Conservation (phyloP, 1,140 invertebrate genomes). For the Drosophila quadrilineata region DNA sequence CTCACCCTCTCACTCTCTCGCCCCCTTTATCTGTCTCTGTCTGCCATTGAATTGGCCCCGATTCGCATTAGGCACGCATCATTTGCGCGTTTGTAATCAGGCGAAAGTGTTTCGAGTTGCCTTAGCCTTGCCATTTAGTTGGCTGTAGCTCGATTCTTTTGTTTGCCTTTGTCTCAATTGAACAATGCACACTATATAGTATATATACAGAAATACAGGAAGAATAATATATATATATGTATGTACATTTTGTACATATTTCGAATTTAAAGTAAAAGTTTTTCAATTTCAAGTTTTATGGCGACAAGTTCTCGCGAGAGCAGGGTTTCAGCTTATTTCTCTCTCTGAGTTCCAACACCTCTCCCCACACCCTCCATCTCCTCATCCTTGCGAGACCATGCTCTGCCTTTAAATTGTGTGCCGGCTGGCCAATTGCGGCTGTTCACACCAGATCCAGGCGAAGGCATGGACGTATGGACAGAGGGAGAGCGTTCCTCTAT, state of each 20-base stretch:
- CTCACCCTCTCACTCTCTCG: constrained; percentile 1
- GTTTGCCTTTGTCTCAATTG: constrained; percentile 55
- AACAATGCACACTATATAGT: constrained; percentile 21
- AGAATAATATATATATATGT: constrained; percentile 11
- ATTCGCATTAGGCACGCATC: constrained; percentile 75
- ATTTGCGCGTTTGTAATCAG: constrained; percentile 78
- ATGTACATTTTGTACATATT: constrained; percentile 39
- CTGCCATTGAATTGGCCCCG: constrained; percentile 31
- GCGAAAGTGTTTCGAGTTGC: constrained; percentile 73
- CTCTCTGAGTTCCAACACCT: background rate
- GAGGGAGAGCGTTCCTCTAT: too few relatives aligned
- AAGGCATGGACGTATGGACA: background rate
- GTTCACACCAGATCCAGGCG: constrained; percentile 20
- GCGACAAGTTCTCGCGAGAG: constrained; percentile 54
- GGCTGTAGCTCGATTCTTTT: background rate
- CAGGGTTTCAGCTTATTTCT: background rate
- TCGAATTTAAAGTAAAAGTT: constrained; percentile 72
- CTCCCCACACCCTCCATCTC: background rate
- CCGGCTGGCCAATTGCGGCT: constrained; percentile 15
- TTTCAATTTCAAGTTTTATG: constrained; percentile 78
- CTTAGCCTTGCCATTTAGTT: constrained; percentile 17
- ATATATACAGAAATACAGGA: constrained; percentile 3
- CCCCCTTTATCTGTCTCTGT: constrained; percentile 14
- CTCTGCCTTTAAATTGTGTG: constrained; percentile 11
- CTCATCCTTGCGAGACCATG: too few relatives aligned